Evolutionary conservation across 1,140 invertebrate genomes (phyloP).

Genomic region (Cotesia glomerata): DNA sequence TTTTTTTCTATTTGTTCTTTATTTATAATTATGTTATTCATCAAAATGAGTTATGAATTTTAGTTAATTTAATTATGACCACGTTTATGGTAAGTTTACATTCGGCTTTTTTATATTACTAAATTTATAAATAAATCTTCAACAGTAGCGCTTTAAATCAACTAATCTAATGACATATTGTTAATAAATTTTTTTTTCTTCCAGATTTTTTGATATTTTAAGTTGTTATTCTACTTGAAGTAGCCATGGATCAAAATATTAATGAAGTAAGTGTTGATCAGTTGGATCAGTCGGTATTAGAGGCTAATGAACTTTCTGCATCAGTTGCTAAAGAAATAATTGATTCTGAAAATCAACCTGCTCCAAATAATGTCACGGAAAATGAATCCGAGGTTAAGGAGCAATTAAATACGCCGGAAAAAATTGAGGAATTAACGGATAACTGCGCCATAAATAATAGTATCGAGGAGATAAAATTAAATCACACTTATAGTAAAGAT

Average conservation of each 20-base stretch:
- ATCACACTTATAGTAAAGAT: too few relatives aligned
- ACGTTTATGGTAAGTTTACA: slow-evolving; percentile 15
- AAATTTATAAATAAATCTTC: background rate
- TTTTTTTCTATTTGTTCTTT: too few relatives aligned
- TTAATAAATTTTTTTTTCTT: background rate
- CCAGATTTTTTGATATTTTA: slow-evolving; percentile 1
- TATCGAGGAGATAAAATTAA: too few relatives aligned
- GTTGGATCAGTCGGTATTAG: background rate
- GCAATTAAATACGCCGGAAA: too few relatives aligned
- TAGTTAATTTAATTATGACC: background rate
- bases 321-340: background rate
- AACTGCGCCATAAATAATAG: too few relatives aligned
- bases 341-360: background rate
- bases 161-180: background rate
- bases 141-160: background rate
- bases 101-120: background rate
- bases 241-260: slow-evolving; percentile 3
- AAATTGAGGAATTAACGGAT: too few relatives aligned
- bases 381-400: background rate
- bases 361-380: background rate
- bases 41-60: slow-evolving; percentile 2
- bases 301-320: background rate
- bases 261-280: background rate
- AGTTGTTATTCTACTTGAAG: background rate
- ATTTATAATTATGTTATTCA: too few relatives aligned